Evolutionary conservation across 53 echinoderm and acorn worm species (phyloP).

Genomic region (Paracentrotus lividus): DNA sequence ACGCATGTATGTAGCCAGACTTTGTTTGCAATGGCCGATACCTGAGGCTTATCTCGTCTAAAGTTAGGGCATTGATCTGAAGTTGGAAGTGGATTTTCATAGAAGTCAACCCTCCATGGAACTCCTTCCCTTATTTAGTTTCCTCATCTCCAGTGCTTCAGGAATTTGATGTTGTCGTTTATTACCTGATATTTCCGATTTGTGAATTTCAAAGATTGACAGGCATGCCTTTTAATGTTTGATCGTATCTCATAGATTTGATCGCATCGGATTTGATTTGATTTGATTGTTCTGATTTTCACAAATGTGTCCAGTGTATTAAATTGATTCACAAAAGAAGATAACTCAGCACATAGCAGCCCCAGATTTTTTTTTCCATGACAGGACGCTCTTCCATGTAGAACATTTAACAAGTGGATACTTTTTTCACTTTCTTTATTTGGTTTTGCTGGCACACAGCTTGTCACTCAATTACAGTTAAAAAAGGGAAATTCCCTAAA

Average conservation of each 20-base stretch:
- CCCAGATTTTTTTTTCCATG: no score
- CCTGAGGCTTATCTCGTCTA: background rate
- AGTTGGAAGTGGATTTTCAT: constrained; percentile 5
- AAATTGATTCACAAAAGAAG: background rate
- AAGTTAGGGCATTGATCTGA: background rate
- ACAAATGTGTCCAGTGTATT: background rate
- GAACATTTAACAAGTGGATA: background rate
- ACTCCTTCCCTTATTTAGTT: background rate
- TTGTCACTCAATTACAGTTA: background rate
- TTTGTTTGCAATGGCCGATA: background rate
- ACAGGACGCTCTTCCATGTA: no score
- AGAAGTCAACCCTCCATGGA: background rate
- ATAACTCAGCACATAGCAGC: background rate
- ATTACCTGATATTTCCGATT: background rate
- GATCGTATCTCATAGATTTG: background rate
- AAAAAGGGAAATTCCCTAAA: background rate
- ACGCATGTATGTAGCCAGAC: background rate
- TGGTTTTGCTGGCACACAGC: background rate
- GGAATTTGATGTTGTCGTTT: background rate
- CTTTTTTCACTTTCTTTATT: background rate
- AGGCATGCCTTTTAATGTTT: background rate
- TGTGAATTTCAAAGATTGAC: background rate
- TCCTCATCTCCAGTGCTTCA: background rate
- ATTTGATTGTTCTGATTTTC: background rate
- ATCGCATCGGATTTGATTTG: background rate